Evolutionary conservation across 2,797 vertebrate genomes (phyloP), one percentile per base, ranked within the genome.

Genomic region (Phoxinus dragarum): DNA sequence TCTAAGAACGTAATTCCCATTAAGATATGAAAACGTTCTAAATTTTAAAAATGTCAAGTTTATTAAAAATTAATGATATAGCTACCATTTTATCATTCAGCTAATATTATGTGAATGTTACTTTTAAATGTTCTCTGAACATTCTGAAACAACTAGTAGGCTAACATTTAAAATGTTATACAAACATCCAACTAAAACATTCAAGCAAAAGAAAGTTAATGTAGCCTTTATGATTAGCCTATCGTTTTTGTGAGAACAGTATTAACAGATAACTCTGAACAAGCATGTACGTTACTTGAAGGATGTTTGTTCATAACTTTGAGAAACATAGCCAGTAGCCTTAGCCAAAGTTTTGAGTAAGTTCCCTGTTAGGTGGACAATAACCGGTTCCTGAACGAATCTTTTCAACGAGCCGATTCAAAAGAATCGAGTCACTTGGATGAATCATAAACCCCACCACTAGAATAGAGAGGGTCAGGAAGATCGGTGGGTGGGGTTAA

Each of bases 401-500:
- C 42, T 31, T 47, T 80, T 31, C 12, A 40, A n/a, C 2, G 11
- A 82, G 4, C 34, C 8, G 21, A 71, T 47, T 80, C 42, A 36
- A 71, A 56, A 17, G 67, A 72, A 19, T 69, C 34, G 47, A 56
- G 4, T 56, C 80, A 19, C 19, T n/a, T 52, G 47, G 23, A 12
- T 34, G 80, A 82, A 17, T 59, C 80, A n/a, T 17, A 42, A 52
- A 40, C 67, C 38, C n/a, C 69, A 21, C 12, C 36, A 44, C 80
- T 72, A 19, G 90, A 92, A 83, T 88, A 90, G 90, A 92, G 93
- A 89, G 93, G 94, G 95, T 93, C 92, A 94, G 91, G 92, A 90
- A 90, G 92, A 95, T 89, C 85, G 92, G 94, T 95, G 95, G 95
- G 95, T 92, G 95, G 95, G 91, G 94, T 95, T 89, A 94, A 90